Conservation (phyloP, 2,888 invertebrate genomes). For the Nephrotoma guestfalica region DNA sequence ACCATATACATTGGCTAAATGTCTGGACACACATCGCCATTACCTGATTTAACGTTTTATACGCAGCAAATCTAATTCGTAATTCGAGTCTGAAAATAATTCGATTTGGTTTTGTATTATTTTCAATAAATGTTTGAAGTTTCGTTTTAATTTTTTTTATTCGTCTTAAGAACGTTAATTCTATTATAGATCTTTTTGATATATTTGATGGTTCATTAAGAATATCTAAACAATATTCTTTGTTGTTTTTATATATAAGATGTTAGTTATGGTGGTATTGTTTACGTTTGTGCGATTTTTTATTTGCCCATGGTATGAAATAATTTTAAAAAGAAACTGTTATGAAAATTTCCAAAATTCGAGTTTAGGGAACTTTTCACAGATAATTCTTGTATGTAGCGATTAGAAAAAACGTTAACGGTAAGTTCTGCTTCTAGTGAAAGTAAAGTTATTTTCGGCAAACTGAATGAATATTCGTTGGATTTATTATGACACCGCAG, state of each 20-base stretch:
- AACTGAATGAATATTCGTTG: too few relatives aligned
- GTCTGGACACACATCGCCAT: not conserved
- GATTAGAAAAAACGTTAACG: too few relatives aligned
- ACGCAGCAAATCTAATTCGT: not conserved
- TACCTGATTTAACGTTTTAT: not conserved
- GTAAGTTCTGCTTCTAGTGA: too few relatives aligned
- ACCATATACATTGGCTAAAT: not conserved
- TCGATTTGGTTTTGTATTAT: not conserved
- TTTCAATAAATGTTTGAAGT: not conserved
- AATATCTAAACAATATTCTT: not conserved
- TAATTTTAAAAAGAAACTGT: not conserved
- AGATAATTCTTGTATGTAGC: too few relatives aligned
- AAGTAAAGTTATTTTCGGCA: too few relatives aligned
- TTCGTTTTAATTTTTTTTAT: not conserved
- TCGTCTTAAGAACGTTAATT: not conserved
- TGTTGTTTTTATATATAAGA: not conserved
- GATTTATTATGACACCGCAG: too few relatives aligned
- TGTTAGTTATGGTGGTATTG: not conserved
- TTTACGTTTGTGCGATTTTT: not conserved
- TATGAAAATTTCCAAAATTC: not conserved
- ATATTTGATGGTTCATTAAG: not conserved
- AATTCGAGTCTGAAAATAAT: not conserved
- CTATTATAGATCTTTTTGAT: not conserved
- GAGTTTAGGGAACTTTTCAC: too few relatives aligned
- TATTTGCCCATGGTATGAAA: not conserved